phyloP scores from a whole-genome alignment of 2,888 invertebrate genomes.

The Dasysyrphus albostriatus region DNA sequence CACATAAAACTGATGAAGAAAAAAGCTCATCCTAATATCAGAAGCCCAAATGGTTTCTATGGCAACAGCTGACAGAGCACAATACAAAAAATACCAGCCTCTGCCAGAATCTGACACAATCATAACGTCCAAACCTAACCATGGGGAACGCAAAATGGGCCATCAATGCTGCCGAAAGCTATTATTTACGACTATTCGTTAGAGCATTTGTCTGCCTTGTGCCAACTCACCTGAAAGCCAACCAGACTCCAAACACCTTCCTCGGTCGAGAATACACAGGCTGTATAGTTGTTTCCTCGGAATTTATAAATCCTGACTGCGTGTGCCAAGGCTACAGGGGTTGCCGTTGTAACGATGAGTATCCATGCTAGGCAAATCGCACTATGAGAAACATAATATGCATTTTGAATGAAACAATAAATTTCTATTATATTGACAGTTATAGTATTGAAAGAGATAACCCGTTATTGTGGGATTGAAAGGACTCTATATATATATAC shows the following conservation, averaged over 20 bases:
- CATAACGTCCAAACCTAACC: slow-evolving; percentile 16
- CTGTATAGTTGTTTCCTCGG: slow-evolving; percentile 87
- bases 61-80: slow-evolving; percentile 28
- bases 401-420: slow-evolving; percentile 50
- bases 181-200: slow-evolving; percentile 62
- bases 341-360: slow-evolving; percentile 90
- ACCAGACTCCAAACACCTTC: slow-evolving; percentile 85
- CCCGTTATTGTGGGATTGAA: slow-evolving; percentile 16
- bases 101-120: slow-evolving; percentile 33
- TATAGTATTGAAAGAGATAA: slow-evolving; percentile 49
- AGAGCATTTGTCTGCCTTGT: slow-evolving; percentile 13
- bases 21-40: slow-evolving; percentile 1
- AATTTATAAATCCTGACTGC: slow-evolving; percentile 89
- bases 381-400: slow-evolving; percentile 79
- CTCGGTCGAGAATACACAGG: slow-evolving; percentile 88
- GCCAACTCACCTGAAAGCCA: slow-evolving; percentile 83
- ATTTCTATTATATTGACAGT: slow-evolving; percentile 64
- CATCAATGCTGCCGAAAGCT: slow-evolving; percentile 60
- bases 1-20: not conserved
- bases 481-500: slow-evolving; percentile 74
- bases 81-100: slow-evolving; percentile 19
- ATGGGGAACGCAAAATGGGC: slow-evolving; percentile 36
- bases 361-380: slow-evolving; percentile 93
- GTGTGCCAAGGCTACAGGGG: slow-evolving; percentile 91
- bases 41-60: slow-evolving; percentile 3